Evolutionary conservation across 2,888 invertebrate genomes (phyloP), one percentile per base, ranked within the genome.

Genomic region (Andrena hattorfiana): DNA sequence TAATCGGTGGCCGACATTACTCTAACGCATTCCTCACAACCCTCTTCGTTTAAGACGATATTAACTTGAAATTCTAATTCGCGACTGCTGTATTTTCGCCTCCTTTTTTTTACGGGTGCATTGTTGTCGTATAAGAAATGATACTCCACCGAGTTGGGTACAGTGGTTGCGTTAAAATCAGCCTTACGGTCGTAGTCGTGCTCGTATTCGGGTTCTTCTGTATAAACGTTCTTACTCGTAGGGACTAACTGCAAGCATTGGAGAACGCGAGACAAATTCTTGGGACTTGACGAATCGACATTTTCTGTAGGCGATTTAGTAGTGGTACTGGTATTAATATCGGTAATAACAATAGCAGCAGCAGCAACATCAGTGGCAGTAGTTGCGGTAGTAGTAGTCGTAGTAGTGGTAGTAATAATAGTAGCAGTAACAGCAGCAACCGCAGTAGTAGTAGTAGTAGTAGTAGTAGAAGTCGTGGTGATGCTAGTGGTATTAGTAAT

Each of bases 171-270:
- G 2, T 85, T 81, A 5, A 70, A 56, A 54, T 78, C 56, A 13
- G 67, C 26, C 13, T 30, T 32, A 26, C 20, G 62, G 28, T 77
- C 30, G 13, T 67, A 28, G 13, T 81, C 72, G 4, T 67, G 23
- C 2, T 59, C 51, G 16, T n/a, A 6, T 30, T 62, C 48, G 0
- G 60, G 66, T 49, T 76, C 49, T 10, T 35, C 66, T 6, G 30
- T 16, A 2, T 7, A 8, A n/a, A 77, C 83, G 10, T 49, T 81
- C 48, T 89, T 87, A 0, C 54, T 72, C 1, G 86, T 64, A 0
- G 94, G 94, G 7, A 92, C 91, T 3, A 94, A 81, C 32, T 93
- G 83, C 7, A 94, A 83, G 64, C 92, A 92, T 56, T 93, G 92
- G 1, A 94, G 87, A 62, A 94, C 93, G 8, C 85, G 88, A 0